A percentile compares a stretch with the other conserved stretches of the same genome.
phyloP scores from a whole-genome alignment of 2,888 invertebrate species.

The Pimpla rufipes region DNA sequence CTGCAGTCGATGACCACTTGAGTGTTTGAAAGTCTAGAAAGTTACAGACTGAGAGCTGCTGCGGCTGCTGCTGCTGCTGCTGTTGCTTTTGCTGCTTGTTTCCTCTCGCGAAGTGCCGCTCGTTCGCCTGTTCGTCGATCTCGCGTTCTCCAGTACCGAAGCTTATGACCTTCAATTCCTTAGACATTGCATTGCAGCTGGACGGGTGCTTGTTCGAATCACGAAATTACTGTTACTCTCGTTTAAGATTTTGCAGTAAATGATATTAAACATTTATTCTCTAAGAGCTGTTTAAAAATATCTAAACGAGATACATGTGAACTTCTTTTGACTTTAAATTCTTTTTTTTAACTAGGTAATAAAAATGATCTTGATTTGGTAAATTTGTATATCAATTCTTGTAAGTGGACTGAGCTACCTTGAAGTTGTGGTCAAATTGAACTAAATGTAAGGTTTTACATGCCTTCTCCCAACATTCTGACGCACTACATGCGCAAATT shows the following conservation, averaged over 20 bases:
- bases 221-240: constrained; percentile 8
- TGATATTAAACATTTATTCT: neutral
- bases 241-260: neutral
- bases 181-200: neutral
- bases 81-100: constrained; percentile 11
- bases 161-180: constrained; percentile 10
- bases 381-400: too few relatives aligned
- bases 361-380: too few relatives aligned
- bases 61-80: neutral
- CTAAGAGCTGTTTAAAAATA: too few relatives aligned
- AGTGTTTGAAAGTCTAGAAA: constrained; percentile 82
- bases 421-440: too few relatives aligned
- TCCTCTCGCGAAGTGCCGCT: neutral
- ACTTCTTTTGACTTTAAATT: too few relatives aligned
- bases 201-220: neutral
- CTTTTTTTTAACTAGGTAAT: too few relatives aligned
- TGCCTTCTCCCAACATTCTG: too few relatives aligned
- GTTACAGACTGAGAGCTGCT: constrained; percentile 64
- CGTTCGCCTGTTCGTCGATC: neutral
- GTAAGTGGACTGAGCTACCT: too few relatives aligned
- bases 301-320: too few relatives aligned
- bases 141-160: neutral
- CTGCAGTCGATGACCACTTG: constrained; percentile 78
- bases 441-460: too few relatives aligned
- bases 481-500: too few relatives aligned